Base-by-base conservation (phyloP, 2,888 invertebrate species). In the Zaprionus bogoriensis region DNA sequence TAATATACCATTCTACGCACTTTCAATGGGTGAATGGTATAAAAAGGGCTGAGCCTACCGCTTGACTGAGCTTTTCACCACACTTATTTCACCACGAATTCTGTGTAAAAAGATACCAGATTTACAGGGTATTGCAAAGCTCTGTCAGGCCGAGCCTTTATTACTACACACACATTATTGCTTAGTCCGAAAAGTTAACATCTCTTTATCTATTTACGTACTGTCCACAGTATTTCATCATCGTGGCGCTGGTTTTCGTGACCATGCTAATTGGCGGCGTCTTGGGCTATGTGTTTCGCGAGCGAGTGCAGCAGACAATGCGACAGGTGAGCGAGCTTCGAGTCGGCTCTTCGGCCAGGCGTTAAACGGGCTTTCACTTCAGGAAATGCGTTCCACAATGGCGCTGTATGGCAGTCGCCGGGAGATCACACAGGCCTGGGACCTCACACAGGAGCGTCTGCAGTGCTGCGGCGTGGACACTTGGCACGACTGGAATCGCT, bases 211-310 rank as follows among this genome's bases (percentile, higher is more conserved):
- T 51, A 45, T 45, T 63, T 62, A 47, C 25, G 32, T 46, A 61
- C 46, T 59, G 70, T 76, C 74, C 70, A 69, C 92, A 97, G 97
- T 97, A 97, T 91, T 97, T 97, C 92, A 95, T 97, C 81, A 93
- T 97, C 20, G 93, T 98, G 48, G 95, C 98, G 89, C 92, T 98
- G 77, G 94, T 98, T 77, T 97, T 98, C 92, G 95, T 98, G 68
- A 95, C 95, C 67, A 95, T 98, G 94, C 92, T 98, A 71, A 95
- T 98, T 63, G 97, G 97, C 30, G 98, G 97, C 39, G 95, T 98
- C 68, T 92, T 98, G 55, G 96, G 96, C 52, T 97, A 97, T 89
- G 97, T 98, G 47, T 98, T 97, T 92, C 93, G 96, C 41, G 95
- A 95, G 87, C 95, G 97, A 91, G 95, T 98, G 27, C 91, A 94